Evolutionary conservation across 2,797 vertebrate genomes (phyloP).

Genomic region (Periparus ater): DNA sequence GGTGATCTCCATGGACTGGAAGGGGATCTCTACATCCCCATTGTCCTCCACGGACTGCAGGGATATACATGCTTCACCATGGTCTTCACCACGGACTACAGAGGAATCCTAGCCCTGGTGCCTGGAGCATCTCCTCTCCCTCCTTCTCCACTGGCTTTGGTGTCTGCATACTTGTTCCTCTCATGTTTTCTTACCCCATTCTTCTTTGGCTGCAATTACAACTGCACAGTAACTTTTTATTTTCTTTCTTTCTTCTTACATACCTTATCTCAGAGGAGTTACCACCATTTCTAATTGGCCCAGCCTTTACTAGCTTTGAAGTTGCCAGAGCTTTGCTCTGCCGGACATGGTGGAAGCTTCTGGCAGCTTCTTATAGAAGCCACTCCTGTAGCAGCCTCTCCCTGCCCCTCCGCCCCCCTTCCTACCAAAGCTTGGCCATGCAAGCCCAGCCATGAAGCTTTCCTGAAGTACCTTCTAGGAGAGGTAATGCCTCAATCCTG

Average conservation of each 20-base stretch:
- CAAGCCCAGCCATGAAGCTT: neutral
- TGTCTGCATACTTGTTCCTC: neutral
- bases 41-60: neutral
- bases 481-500: neutral
- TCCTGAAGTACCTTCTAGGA: neutral
- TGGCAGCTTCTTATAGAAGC: neutral
- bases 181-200: neutral
- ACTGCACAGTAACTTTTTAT: neutral
- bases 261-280: neutral
- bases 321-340: neutral
- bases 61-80: neutral
- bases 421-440: neutral
- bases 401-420: accelerated
- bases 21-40: neutral
- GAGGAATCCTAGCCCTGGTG: neutral
- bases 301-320: neutral
- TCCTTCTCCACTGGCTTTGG: neutral
- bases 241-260: neutral
- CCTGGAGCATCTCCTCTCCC: neutral
- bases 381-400: neutral
- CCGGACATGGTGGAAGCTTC: neutral
- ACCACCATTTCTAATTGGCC: neutral
- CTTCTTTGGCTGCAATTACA: neutral
- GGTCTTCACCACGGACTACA: neutral
- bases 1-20: neutral